Conservation (phyloP, 2,797 vertebrate genomes). For the Sphenopsis melanotis region DNA sequence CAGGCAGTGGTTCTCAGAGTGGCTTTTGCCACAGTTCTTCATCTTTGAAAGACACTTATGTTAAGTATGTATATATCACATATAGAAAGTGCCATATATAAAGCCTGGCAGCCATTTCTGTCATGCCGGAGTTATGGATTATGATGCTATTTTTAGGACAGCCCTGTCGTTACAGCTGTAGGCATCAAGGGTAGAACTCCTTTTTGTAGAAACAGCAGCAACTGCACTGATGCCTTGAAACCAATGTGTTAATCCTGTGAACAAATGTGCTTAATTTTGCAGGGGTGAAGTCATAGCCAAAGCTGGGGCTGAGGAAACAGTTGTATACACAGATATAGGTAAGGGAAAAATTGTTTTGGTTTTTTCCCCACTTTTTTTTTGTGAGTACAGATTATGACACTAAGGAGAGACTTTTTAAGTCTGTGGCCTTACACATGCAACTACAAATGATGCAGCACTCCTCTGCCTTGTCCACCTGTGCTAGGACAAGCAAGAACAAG, state of each 20-base stretch:
- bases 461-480: background rate
- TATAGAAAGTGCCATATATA: background rate
- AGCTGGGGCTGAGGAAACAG: constrained; percentile 82
- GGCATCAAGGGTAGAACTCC: background rate
- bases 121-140: background rate
- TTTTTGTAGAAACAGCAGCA: constrained; percentile 9
- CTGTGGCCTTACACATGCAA: background rate
- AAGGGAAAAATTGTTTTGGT: constrained; percentile 34
- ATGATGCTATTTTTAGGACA: background rate
- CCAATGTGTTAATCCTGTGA: background rate
- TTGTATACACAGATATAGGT: constrained; percentile 92
- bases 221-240: background rate
- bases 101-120: background rate
- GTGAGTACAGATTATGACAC: background rate
- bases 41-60: background rate
- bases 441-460: background rate
- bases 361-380: background rate
- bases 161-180: background rate
- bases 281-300: constrained; percentile 93
- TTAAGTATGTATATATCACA: background rate
- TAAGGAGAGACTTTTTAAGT: background rate
- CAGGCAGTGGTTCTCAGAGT: background rate
- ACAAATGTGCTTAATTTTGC: constrained; percentile 54
- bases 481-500: background rate
- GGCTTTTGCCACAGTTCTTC: background rate